Percentiles rank a stretch among this genome's conserved stretches.
These are phyloP conservation scores for Oligia latruncula DNA, from an alignment of 2,888 invertebrate species.

Conservation along the genomic window DNA sequence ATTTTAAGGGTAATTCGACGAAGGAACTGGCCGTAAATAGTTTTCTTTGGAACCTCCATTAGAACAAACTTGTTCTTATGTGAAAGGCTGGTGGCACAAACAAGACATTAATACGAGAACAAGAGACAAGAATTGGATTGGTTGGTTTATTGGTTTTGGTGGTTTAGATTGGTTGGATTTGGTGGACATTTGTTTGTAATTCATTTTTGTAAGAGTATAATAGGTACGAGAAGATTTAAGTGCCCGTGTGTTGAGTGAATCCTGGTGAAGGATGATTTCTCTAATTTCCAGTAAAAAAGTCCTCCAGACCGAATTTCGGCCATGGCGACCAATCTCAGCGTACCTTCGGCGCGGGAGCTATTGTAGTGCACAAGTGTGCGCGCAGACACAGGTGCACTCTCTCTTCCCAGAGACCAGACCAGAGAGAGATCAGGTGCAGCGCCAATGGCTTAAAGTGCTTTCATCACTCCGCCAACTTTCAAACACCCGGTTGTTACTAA, in stretches of 20 bases:
- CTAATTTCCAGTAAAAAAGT: not conserved
- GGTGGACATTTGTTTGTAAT: not conserved
- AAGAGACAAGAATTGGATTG: too few relatives aligned
- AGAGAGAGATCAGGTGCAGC: too few relatives aligned
- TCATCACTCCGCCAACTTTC: too few relatives aligned
- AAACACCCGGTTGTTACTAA: too few relatives aligned
- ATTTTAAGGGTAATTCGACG: conserved; percentile 42
- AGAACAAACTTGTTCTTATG: conserved; percentile 22
- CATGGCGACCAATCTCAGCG: not conserved
- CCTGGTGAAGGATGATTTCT: not conserved
- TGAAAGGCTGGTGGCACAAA: conserved; percentile 18
- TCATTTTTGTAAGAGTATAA: not conserved
- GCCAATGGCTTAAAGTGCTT: too few relatives aligned
- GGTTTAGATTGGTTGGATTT: too few relatives aligned
- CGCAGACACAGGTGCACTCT: not conserved
- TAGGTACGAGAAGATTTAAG: not conserved
- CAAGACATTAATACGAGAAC: too few relatives aligned
- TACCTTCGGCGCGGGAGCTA: not conserved
- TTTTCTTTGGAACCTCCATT: conserved; percentile 27
- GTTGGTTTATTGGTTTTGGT: too few relatives aligned
- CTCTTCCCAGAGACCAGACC: not conserved
- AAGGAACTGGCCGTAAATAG: conserved; percentile 27
- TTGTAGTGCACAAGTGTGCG: not conserved
- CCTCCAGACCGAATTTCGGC: not conserved
- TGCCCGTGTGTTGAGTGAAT: not conserved